Conservation (phyloP, 2,888 invertebrate species). For the Syrista parreyssii region DNA sequence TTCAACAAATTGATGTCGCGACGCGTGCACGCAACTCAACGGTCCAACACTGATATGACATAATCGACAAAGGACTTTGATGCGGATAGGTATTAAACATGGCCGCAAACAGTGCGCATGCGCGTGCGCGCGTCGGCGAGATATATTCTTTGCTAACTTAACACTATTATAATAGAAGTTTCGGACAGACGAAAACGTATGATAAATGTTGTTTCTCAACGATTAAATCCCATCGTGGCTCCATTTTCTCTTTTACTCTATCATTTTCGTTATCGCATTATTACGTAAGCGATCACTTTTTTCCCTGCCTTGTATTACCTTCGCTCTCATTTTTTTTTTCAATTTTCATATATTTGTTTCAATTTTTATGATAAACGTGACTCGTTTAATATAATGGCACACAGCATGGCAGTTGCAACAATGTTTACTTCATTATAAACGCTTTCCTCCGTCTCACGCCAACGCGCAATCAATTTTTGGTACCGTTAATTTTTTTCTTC, state of each 20-base stretch:
- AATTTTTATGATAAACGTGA: constrained; percentile 54
- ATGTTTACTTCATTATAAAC: constrained; percentile 54
- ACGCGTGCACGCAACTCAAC: too few species aligned
- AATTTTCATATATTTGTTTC: constrained; percentile 23
- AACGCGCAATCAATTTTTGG: background rate
- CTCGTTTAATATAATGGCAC: constrained; percentile 62
- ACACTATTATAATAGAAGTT: background rate
- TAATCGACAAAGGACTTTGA: too few species aligned
- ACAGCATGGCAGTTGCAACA: constrained; percentile 66
- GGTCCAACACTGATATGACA: too few species aligned
- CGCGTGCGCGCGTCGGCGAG: too few species aligned
- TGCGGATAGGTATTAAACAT: too few species aligned
- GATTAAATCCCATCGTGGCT: too few species aligned
- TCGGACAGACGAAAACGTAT: constrained; percentile 39
- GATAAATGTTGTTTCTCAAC: background rate
- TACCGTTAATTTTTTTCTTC: constrained; percentile 18
- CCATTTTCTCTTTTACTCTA: too few species aligned
- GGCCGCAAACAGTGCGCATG: too few species aligned
- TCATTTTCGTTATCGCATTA: too few species aligned
- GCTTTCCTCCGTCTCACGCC: background rate
- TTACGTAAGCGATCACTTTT: too few species aligned
- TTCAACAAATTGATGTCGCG: too few species aligned
- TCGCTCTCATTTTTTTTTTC: constrained; percentile 25
- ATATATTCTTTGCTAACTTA: too few species aligned
- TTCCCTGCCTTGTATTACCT: constrained; percentile 1